Evolutionary conservation across 2,888 invertebrate species (phyloP), one percentile per base, ranked within the genome.

Genomic region (Axea sp.): DNA sequence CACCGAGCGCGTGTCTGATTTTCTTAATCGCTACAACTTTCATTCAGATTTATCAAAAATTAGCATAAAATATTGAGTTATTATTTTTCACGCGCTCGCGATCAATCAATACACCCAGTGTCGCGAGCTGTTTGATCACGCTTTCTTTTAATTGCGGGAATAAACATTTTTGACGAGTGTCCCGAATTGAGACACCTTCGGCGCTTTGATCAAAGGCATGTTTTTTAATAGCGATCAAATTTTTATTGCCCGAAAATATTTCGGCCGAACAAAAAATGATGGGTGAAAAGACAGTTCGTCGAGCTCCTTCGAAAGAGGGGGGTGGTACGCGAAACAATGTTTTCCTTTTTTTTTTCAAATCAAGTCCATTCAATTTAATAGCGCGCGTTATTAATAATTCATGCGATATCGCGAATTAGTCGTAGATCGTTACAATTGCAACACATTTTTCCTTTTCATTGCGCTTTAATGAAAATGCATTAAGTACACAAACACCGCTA

Each of bases 1-100:
- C 55, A 22, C 15, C 24, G 28, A 12, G 31, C 67, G 55, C 67
- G 17, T 59, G 57, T 49, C 19, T 33, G 49, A 49, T 68, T 59
- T 59, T 49, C 41, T 57, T 59, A 31, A 49, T 41, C 31, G 12
- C 6, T 12, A 31, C 47, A 55, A 39, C 67, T 55, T 67, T 67
- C 67, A 37, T 67, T 67, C 39, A 55, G 41, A 41, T 49, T 51
- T 55, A 65, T 65, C 45, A 11, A 28, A 35, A 55, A 53, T 65
- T 65, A 43, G 14, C 65, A 65, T 65, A 47, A 65, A 37, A 15
- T 55, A 39, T 65, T 55, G 14, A 55, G 22, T 41, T 45, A 53
- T 28, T 35, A 45, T 39, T 53, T 65, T 53, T 28, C 8, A 6
- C 12, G 9, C 26, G 43, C 26, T 17, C 28, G 7, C 28, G 17